A percentile compares a stretch with the other conserved stretches of the same genome.
These are phyloP conservation scores for Brachyptera risi DNA, from an alignment of 2,888 invertebrate species.

Conservation along the genomic window DNA sequence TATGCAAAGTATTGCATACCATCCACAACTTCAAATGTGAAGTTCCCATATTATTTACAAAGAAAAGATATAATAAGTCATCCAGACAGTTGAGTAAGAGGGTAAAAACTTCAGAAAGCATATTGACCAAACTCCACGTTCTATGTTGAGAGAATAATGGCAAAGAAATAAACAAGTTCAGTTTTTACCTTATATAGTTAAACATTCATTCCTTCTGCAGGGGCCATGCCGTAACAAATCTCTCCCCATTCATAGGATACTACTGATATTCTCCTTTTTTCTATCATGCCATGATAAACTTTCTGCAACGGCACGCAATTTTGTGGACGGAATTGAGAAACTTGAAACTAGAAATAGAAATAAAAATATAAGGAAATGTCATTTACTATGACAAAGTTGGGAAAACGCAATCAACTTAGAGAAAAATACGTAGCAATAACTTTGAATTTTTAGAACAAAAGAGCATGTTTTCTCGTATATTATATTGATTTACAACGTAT, in stretches of 20 bases:
- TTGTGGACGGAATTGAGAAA: not conserved
- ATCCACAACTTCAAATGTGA: no score
- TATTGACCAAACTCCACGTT: not conserved
- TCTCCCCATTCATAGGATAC: slow-evolving; percentile 18
- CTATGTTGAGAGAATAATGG: not conserved
- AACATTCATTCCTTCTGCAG: not conserved
- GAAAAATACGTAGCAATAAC: no score
- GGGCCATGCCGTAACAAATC: slow-evolving; percentile 21
- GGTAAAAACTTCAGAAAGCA: not conserved
- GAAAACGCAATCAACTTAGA: no score
- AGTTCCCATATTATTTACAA: no score
- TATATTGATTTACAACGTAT: no score
- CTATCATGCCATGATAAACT: slow-evolving; percentile 24
- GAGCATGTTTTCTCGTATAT: no score
- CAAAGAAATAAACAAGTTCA: not conserved
- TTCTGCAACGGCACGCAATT: slow-evolving; percentile 25
- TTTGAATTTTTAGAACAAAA: no score
- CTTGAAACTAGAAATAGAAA: not conserved
- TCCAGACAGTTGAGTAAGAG: not conserved
- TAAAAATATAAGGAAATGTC: not conserved
- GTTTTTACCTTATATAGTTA: not conserved
- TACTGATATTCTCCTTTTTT: slow-evolving; percentile 25
- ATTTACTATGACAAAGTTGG: not conserved
- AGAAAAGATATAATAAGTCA: not conserved
- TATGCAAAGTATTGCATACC: no score